These are phyloP conservation scores for Lipophrys pholis DNA, from an alignment of 2,113 vertebrate genomes.

Conservation along the genomic window DNA sequence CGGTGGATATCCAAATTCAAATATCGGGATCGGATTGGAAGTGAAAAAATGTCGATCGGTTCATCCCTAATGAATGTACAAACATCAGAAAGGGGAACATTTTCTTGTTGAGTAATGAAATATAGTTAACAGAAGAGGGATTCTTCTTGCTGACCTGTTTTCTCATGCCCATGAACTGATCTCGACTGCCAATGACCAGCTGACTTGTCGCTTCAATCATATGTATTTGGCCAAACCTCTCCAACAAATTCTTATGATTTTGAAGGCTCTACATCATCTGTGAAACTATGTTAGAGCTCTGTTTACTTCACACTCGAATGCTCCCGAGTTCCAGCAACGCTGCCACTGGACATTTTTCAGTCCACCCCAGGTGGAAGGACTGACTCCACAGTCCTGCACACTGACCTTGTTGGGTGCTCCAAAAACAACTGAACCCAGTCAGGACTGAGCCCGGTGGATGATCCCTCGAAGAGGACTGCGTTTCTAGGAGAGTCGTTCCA, in stretches of 20 bases:
- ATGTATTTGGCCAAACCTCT: not conserved
- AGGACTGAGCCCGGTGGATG: slow-evolving; percentile 14
- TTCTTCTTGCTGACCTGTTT: not conserved
- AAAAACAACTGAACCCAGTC: slow-evolving; percentile 51
- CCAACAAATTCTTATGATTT: not conserved
- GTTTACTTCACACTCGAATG: slow-evolving; percentile 8
- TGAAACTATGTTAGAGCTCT: not conserved
- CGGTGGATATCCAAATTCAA: no score
- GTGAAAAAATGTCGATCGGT: no score
- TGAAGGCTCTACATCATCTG: not conserved
- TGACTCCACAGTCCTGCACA: slow-evolving; percentile 17
- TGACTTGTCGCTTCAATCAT: not conserved
- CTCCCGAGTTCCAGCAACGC: slow-evolving; percentile 14
- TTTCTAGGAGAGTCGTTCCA: slow-evolving; percentile 54
- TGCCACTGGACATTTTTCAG: slow-evolving; percentile 23
- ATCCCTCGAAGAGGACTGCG: slow-evolving; percentile 37
- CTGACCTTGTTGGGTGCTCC: slow-evolving; percentile 32
- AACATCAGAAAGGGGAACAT: not conserved
- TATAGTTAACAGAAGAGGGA: not conserved
- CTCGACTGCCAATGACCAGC: not conserved
- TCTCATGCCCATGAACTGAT: not conserved
- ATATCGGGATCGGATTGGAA: no score
- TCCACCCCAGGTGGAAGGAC: slow-evolving; percentile 19
- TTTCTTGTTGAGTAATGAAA: not conserved
- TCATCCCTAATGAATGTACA: no score